Evolutionary conservation across 2,888 invertebrate species (phyloP), one percentile per base, ranked within the genome.

Genomic region (Limenitis camilla): DNA sequence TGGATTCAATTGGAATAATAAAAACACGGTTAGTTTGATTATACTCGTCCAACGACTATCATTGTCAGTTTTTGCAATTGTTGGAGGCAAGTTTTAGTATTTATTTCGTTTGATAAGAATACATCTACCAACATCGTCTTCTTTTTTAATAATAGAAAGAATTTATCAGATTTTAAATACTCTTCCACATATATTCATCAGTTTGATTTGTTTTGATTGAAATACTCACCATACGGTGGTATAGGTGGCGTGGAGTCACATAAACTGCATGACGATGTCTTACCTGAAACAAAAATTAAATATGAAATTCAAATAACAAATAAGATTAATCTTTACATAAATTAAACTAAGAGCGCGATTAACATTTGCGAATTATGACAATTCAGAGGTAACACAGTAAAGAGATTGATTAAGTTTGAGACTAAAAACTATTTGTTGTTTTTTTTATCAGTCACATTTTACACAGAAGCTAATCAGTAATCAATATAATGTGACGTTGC

Each of bases 1-100:
- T 66, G 74, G 63, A 78, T 76, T 78, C 77, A 78, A 81, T 80
- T 78, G 80, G 71, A 80, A 78, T 76, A 80, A 80, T 74, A 72
- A 72, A 76, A 78, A 81, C 75, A 75, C 70, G 75, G 75, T 71
- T 81, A 79, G 78, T 74, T 63, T 66, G 68, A 76, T 79, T 79
- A 78, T 68, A 68, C 67, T 57, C 40, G 53, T 50, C 44, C 40
- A 40, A 40, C 43, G 29, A 40, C 38, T 42, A 47, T 43, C 35
- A 33, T n/a, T 27, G 19, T 32, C 28, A 31, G 10, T 38, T 40
- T 40, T 19, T 9, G 19, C 35, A 33, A 32, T n/a, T 44, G 9
- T 35, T 36, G n/a, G n/a, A 29, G 19, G 19, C 19, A 19, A 19
- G 3, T 19, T 19, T 19, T 19, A 1, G 3, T 19, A 19, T 19